phyloP scores from a whole-genome alignment of 2,797 vertebrate genomes.

The Scomberomorus guttatus region DNA sequence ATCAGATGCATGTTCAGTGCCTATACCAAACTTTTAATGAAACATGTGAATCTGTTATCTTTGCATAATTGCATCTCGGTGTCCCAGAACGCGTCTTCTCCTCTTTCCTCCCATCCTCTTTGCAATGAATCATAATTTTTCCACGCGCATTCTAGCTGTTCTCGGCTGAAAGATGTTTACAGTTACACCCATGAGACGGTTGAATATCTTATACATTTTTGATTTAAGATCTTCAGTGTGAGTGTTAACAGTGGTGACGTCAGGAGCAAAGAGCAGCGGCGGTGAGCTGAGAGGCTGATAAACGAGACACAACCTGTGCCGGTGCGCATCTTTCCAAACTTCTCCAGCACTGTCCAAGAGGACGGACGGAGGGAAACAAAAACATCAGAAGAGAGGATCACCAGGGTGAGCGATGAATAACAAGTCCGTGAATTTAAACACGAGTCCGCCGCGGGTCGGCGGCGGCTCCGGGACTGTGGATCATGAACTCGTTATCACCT shows the following conservation, averaged over 20 bases:
- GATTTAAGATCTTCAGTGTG: background rate
- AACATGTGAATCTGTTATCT: background rate
- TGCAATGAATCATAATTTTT: no score
- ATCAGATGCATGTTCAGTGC: background rate
- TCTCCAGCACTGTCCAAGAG: conserved; percentile 24
- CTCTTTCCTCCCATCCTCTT: no score
- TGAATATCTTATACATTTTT: background rate
- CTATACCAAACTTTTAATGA: conserved; percentile 13
- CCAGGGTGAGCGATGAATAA: conserved; percentile 75
- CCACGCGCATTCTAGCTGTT: background rate
- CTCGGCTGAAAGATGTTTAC: background rate
- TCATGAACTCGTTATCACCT: conserved; percentile 87
- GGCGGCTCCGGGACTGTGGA: conserved; percentile 76
- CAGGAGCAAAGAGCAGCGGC: conserved; percentile 64
- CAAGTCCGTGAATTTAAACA: conserved; percentile 70
- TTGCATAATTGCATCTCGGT: background rate
- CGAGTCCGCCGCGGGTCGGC: conserved; percentile 58
- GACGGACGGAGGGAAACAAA: conserved; percentile 9
- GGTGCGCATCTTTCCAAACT: conserved; percentile 63
- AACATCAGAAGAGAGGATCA: background rate
- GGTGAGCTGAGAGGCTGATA: conserved; percentile 19
- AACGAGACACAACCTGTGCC: conserved; percentile 50
- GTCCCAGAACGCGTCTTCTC: background rate
- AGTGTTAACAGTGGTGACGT: conserved; percentile 72
- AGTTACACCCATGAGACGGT: background rate